Evolutionary conservation across 2,113 vertebrate species (phyloP).

Genomic region (Antechinus flavipes): DNA sequence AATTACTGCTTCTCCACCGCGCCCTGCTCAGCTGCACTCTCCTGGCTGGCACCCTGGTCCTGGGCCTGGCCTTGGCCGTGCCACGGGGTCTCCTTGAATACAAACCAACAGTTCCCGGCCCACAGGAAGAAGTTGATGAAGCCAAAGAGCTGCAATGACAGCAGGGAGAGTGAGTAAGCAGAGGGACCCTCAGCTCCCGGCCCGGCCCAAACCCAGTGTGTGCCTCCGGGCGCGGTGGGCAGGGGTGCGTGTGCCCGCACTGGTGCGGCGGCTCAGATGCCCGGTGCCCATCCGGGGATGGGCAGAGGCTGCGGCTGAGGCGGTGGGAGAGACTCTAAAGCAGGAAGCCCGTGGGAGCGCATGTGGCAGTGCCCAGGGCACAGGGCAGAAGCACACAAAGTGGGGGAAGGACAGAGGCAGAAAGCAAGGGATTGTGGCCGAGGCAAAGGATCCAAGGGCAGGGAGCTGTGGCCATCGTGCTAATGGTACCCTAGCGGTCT

Average conservation of each 20-base stretch:
- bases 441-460: not conserved
- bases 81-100: constrained; percentile 95
- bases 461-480: not conserved
- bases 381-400: not conserved
- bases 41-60: constrained; percentile 69
- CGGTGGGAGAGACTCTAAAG: too few relatives aligned
- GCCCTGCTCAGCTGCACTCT: constrained; percentile 84
- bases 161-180: constrained; percentile 42
- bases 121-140: constrained; percentile 96
- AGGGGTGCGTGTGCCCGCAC: too few relatives aligned
- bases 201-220: too few relatives aligned
- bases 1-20: constrained; percentile 85
- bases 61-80: constrained; percentile 84
- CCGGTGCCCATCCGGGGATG: too few relatives aligned
- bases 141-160: constrained; percentile 91
- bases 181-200: not conserved
- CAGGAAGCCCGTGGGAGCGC: too few relatives aligned
- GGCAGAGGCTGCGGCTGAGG: too few relatives aligned
- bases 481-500: not conserved
- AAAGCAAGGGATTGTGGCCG: not conserved
- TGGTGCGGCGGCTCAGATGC: too few relatives aligned
- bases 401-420: constrained; percentile 1
- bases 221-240: too few relatives aligned
- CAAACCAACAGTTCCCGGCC: constrained; percentile 97
- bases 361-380: too few relatives aligned